Evolutionary conservation across 2,113 vertebrate species (phyloP).

Genomic region (Mormyrus lacerda): DNA sequence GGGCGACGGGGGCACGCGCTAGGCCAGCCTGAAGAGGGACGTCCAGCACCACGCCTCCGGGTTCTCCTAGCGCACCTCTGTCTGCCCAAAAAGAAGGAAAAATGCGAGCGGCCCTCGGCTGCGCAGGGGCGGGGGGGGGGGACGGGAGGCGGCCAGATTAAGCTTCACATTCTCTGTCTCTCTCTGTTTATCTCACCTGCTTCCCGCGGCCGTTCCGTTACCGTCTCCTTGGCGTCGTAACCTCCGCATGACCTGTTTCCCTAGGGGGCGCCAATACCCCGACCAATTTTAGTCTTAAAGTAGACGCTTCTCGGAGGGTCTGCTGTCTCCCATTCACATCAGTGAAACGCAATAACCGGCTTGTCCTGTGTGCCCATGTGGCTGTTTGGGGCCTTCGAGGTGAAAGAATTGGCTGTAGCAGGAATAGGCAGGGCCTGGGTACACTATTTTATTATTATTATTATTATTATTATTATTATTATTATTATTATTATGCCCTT

Average conservation of each 20-base stretch:
- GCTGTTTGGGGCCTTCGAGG: constrained; percentile 44
- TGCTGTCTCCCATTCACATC: constrained; percentile 49
- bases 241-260: constrained; percentile 68
- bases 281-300: constrained; percentile 57
- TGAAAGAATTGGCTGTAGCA: constrained; percentile 36
- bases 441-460: constrained; percentile 18
- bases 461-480: neutral
- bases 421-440: constrained; percentile 37
- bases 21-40: constrained; percentile 70
- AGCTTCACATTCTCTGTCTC: constrained; percentile 59
- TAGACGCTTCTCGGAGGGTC: constrained; percentile 50
- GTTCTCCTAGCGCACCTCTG: constrained; percentile 69
- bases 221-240: constrained; percentile 47
- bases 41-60: constrained; percentile 66
- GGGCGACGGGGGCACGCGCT: constrained; percentile 58
- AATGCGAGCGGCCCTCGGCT: constrained; percentile 61
- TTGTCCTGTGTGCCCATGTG: constrained; percentile 49
- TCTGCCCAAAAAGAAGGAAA: constrained; percentile 64
- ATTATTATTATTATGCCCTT: neutral
- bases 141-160: constrained; percentile 44
- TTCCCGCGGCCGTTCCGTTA: constrained; percentile 58
- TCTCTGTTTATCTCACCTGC: constrained; percentile 48
- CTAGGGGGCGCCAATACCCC: constrained; percentile 50
- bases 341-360: constrained; percentile 50
- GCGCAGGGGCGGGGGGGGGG: constrained; percentile 55